These are phyloP conservation scores for Rousettus leschenaultii DNA, from an alignment of 2,113 vertebrate genomes.

Conservation along the genomic window DNA sequence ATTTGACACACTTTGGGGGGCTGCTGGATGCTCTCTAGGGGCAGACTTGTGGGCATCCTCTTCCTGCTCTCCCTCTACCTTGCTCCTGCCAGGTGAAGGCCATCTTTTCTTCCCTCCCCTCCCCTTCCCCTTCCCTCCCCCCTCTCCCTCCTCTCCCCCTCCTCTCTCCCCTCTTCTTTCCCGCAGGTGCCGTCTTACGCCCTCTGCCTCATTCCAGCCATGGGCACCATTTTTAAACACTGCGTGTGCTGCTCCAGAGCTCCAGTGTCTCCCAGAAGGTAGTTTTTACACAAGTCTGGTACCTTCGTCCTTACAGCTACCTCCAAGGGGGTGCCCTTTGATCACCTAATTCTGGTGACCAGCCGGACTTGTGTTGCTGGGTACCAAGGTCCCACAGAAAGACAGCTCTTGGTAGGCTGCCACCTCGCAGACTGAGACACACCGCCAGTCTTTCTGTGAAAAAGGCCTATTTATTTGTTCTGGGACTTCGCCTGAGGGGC, in stretches of 20 bases:
- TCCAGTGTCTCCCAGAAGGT: not conserved
- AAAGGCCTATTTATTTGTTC: not conserved
- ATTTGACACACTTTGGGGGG: not conserved
- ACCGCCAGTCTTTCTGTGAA: not conserved
- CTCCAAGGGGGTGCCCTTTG: not conserved
- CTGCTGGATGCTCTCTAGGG: fast-evolving
- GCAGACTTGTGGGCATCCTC: not conserved
- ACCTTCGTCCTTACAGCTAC: not conserved
- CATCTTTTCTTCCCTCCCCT: not conserved
- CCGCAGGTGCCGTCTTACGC: not conserved
- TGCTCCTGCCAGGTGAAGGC: not conserved
- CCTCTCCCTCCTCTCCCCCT: not conserved
- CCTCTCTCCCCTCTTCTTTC: not conserved
- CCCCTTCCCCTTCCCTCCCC: too few species aligned
- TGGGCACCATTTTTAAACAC: fast-evolving
- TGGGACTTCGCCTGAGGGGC: not conserved
- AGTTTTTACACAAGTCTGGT: fast-evolving
- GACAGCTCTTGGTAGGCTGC: not conserved
- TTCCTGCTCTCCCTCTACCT: not conserved
- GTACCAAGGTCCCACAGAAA: not conserved
- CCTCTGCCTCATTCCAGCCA: not conserved
- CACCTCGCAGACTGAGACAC: not conserved
- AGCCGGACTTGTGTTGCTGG: not conserved
- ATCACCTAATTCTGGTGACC: too few species aligned
- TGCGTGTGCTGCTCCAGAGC: too few species aligned